Evolutionary conservation across 2,113 vertebrate species (phyloP).

Genomic region (Turnix velox): DNA sequence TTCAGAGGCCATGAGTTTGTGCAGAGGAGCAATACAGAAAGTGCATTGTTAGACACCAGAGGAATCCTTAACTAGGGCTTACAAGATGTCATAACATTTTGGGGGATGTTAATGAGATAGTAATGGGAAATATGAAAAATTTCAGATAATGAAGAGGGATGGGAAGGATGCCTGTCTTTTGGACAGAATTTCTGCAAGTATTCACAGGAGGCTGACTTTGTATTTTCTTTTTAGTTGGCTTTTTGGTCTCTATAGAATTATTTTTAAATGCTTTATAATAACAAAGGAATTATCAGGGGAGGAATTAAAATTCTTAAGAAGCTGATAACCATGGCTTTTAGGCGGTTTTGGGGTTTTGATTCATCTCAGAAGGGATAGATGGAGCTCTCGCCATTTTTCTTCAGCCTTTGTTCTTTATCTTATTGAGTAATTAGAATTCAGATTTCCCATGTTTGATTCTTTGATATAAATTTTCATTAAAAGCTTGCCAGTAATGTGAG

Average conservation of each 20-base stretch:
- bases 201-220: background rate
- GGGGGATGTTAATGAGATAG: background rate
- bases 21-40: background rate
- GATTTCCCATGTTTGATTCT: constrained; percentile 13
- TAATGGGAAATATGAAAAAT: background rate
- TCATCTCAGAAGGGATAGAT: constrained; percentile 1
- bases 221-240: background rate
- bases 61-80: background rate
- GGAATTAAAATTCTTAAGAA: background rate
- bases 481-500: constrained; percentile 36
- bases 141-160: background rate
- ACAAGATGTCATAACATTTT: background rate
- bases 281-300: background rate
- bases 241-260: background rate
- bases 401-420: background rate
- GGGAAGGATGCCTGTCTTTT: background rate
- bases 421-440: constrained; percentile 22
- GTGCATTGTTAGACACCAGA: background rate
- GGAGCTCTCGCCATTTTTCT: constrained; percentile 37
- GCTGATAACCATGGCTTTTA: background rate
- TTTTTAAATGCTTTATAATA: background rate
- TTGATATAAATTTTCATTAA: constrained; percentile 47
- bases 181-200: background rate
- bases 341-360: background rate
- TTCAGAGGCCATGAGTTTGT: background rate